Percentiles rank a stretch among this genome's conserved stretches.
These are phyloP conservation scores for Leptopilina boulardi DNA, from an alignment of 1,140 invertebrate species.

Conservation along the genomic window DNA sequence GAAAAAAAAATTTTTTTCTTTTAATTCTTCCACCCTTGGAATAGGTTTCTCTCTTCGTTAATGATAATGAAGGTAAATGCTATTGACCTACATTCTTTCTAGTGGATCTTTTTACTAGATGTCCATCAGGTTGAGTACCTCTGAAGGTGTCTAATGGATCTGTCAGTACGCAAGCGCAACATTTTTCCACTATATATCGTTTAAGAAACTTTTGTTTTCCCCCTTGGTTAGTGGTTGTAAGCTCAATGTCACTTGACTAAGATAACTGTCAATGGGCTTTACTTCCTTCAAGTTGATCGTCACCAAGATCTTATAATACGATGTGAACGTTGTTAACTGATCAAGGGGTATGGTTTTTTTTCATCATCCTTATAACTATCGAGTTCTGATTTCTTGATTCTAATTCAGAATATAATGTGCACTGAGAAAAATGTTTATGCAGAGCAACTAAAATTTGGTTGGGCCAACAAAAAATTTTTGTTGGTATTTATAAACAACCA, in stretches of 20 bases:
- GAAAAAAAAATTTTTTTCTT: too few relatives aligned
- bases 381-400: too few relatives aligned
- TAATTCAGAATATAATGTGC: too few relatives aligned
- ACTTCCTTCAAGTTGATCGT: not conserved
- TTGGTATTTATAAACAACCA: too few relatives aligned
- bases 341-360: not conserved
- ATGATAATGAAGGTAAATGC: not conserved
- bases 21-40: too few relatives aligned
- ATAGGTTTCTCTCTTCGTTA: too few relatives aligned
- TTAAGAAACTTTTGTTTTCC: not conserved
- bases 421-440: too few relatives aligned
- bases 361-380: too few relatives aligned
- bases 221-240: not conserved
- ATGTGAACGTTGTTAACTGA: not conserved
- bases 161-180: not conserved
- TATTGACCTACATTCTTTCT: not conserved
- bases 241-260: constrained; percentile 26
- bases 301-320: not conserved
- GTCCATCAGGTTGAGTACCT: constrained; percentile 6
- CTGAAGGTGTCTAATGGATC: not conserved
- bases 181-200: not conserved
- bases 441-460: too few relatives aligned
- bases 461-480: too few relatives aligned
- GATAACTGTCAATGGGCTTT: not conserved
- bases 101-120: not conserved